Evolutionary conservation across 2,797 vertebrate species (phyloP).

Genomic region (Micropoecilia bifurca): DNA sequence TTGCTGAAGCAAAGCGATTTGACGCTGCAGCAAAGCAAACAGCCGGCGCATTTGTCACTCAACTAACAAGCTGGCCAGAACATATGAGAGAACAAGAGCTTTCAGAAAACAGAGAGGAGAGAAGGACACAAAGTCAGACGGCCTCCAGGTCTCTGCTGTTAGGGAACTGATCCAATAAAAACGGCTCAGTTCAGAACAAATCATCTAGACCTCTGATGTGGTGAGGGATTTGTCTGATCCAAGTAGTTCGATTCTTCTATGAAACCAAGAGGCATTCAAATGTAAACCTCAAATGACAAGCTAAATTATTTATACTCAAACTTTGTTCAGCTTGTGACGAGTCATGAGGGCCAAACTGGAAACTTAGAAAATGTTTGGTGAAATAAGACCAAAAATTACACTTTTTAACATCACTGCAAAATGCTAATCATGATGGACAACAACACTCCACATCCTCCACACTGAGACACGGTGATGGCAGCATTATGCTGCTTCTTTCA

Average conservation of each 20-base stretch:
- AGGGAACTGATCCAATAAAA: background rate
- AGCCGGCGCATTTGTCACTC: constrained; percentile 54
- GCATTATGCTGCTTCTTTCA: background rate
- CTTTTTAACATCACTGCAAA: background rate
- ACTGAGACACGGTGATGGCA: background rate
- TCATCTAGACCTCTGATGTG: too few relatives aligned
- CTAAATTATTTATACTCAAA: too few relatives aligned
- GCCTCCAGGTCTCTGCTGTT: constrained; percentile 11
- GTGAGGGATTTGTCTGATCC: background rate
- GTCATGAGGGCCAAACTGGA: background rate
- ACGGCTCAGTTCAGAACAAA: background rate
- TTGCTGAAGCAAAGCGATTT: constrained; percentile 45
- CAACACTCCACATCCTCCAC: background rate
- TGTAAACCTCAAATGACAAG: background rate
- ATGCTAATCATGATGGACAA: background rate
- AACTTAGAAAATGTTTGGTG: background rate
- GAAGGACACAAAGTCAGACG: constrained; percentile 23
- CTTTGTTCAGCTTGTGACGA: background rate
- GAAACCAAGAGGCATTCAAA: background rate
- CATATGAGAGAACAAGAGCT: constrained; percentile 28
- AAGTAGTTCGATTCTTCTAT: background rate
- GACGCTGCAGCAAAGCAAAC: constrained; percentile 32
- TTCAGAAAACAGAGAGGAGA: constrained; percentile 22
- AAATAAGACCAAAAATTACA: background rate
- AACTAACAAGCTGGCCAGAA: constrained; percentile 30